Evolutionary conservation across 2,888 invertebrate genomes (phyloP), one percentile per base, ranked within the genome.

Genomic region (Drosophila koepferae): DNA sequence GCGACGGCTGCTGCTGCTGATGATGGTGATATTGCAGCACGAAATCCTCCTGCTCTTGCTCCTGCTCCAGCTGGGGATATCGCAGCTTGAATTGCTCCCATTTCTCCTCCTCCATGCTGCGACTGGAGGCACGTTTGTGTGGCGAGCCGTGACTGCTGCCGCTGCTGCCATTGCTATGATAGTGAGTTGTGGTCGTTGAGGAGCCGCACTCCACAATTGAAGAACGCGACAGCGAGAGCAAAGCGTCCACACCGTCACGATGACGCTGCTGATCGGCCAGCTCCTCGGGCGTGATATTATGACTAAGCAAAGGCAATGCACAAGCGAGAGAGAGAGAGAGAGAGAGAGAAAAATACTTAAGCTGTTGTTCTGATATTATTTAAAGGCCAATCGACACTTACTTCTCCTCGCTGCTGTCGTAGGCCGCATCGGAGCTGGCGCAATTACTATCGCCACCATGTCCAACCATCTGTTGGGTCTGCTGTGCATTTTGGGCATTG

Each of bases 211-310:
- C 91, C 49, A 89, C 81, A 59, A 89, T 95, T 8, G 96, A 96
- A 1, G 96, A 96, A 70, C 97, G 94, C 0, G 97, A 97, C 65
- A 97, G 93, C 91, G 97, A 96, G 51, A 97, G 93, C 74, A 97
- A 93, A 0, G 96, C 97, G 87, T 97, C 96, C 0, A 97, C 97
- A 68, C 97, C 97, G 91, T 96, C 96, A 48, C 95, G 96, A 77
- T 96, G 96, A 85, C 95, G 95, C 77, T 96, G 94, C 82, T 95
- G 95, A 91, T 96, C 96, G 82, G 95, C 96, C 55, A 95, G 93
- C 84, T 95, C 95, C 79, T 93, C 92, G 61, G 92, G 91, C 49
- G 92, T 91, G 40, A 93, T 90, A 74, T 91, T 92, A 76, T 91
- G 92, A 80, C 92, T 93, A 38, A 23, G 65, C 64, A n/a, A 38